A percentile compares a stretch with the other conserved stretches of the same genome.
phyloP scores from a whole-genome alignment of 1,140 invertebrate species.

The Sycophaga agraensis region DNA sequence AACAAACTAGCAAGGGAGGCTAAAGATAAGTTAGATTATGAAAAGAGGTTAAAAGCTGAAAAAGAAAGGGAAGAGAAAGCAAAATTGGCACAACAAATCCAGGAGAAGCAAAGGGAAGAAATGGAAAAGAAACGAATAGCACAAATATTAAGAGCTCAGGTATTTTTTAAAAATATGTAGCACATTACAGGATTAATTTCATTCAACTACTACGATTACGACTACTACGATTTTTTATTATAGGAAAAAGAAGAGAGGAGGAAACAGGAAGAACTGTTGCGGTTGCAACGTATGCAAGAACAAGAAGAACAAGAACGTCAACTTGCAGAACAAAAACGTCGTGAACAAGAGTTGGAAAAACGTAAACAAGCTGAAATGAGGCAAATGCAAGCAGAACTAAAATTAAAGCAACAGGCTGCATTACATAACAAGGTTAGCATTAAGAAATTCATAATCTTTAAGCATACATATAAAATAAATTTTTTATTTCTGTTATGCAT shows the following conservation, averaged over 20 bases:
- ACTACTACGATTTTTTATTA: no score
- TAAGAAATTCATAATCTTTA: neutral
- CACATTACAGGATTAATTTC: neutral
- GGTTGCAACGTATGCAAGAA: constrained; percentile 51
- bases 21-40: constrained; percentile 55
- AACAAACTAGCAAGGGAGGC: constrained; percentile 61
- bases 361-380: constrained; percentile 44
- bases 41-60: constrained; percentile 52
- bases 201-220: neutral
- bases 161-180: constrained; percentile 15
- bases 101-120: constrained; percentile 50
- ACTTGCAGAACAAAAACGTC: constrained; percentile 58
- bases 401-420: constrained; percentile 39
- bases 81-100: constrained; percentile 38
- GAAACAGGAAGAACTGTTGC: constrained; percentile 51
- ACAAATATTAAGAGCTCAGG: constrained; percentile 43
- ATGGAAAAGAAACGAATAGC: constrained; percentile 45
- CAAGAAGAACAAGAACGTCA: constrained; percentile 59
- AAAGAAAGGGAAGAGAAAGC: constrained; percentile 54
- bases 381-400: constrained; percentile 47
- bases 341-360: constrained; percentile 53
- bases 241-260: constrained; percentile 59
- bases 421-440: constrained; percentile 39
- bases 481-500: no score
- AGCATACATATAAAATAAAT: neutral